Base-by-base conservation (phyloP, 2,113 vertebrate genomes). In the Balaenoptera acutorostrata region DNA sequence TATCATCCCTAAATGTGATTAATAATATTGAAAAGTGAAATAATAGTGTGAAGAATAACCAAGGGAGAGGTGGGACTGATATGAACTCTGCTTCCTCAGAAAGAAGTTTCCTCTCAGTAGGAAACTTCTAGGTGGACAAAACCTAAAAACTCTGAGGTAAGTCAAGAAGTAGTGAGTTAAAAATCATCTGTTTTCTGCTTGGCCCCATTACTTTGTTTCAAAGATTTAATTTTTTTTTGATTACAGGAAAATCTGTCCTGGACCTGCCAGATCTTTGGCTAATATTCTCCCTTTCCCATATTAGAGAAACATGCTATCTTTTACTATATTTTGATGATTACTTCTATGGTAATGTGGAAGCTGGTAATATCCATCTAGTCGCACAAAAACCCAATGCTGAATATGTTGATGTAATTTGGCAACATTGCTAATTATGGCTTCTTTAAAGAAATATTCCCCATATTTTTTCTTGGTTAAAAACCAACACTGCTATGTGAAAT, bases 141-240 rank as follows among this genome's bases (percentile, higher is more conserved):
- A 68, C n/a, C 69, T 88, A 57, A 87, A 69, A 90, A 52, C 46
- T 77, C 36, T 27, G 13, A 85, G 25, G 25, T 39, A 92, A 94
- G 27, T 85, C 57, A 63, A 57, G n/a, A 88, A 74, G 15, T 25
- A 55, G 8, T 57, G 9, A 66, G 20, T 69, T 93, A 39, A 64
- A 96, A 93, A 89, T 71, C 1, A 72, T 33, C 27, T 57, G 17
- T 90, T 86, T 82, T 57, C 63, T 87, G 20, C 36, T 6, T 78
- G 57, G 14, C 5, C 29, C 49, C 8, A 68, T 46, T 89, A 31
- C 10, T 77, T 13, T 66, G 18, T 52, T 86, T 88, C 33, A 82
- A 64, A 94, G 27, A 88, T 78, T 84, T 86, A 69, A 61, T 83
- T 90, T 14, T 90, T 23, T 71, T 93, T 96, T 84, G n/a, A 68